Evolutionary conservation across 35 echinoderm and acorn worm species (phyloP), one percentile per base, ranked within the genome.

Genomic region (Hemicentrotus pulcherrimus): DNA sequence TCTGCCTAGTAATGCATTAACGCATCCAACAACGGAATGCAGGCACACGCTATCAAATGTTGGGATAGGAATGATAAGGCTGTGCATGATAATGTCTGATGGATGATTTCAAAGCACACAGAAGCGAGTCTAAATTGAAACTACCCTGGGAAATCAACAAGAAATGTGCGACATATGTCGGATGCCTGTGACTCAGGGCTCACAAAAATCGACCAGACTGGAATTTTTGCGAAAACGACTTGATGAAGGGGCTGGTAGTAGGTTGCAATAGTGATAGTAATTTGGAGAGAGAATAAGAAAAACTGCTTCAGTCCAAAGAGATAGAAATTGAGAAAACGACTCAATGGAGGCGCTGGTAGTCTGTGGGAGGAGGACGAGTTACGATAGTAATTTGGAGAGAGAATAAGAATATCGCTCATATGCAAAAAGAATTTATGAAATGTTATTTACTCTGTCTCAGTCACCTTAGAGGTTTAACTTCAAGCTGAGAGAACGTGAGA

Each of bases 131-230:
- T 90, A 90, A 90, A 90, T 90, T 90, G 88, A 45, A 47, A 90
- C 30, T 33, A 32, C 32, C 88, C 88, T 41, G 88, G 88, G 88
- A 90, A 90, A 47, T 90, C 88, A 45, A 90, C 32, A 47, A 13
- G 46, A 90, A 90, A 90, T 90, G 88, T 90, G 32, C 88, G 46
- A 90, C 32, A 90, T 90, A 33, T 90, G 32, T 90, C 32, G 88
- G 19, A 45, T 90, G 88, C 88, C 65, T 28, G 65, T 78, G 65
- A 78, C 65, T 78, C 65, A 78, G 28, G 65, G 65, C 24, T 78
- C 19, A 8, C 19, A 28, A 78, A 78, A 78, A 78, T 78, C 19
- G 65, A 78, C 61, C 24, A 70, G 61, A 70, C 18, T 70, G 61
- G 0, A 70, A 28, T 70, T 19, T 24, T 16, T 11, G 16, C 11